These are phyloP conservation scores for Ctenosaura bakeri DNA, from an alignment of 2,797 vertebrate species.

Conservation along the genomic window DNA sequence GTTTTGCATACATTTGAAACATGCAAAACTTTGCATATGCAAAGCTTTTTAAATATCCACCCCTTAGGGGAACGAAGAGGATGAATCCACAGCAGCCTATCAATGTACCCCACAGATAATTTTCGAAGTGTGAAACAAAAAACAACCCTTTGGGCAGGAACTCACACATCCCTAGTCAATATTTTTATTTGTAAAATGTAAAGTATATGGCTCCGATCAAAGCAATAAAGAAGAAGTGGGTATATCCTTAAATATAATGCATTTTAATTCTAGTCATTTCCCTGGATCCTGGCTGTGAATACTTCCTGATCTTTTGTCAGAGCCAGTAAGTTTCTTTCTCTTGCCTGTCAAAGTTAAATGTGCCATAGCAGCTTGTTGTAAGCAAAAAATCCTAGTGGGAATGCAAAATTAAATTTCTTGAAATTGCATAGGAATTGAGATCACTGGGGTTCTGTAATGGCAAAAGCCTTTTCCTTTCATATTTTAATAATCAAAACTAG, in stretches of 20 bases:
- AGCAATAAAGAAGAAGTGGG: neutral
- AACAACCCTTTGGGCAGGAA: no score
- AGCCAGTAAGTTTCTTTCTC: neutral
- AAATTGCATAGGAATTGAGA: constrained; percentile 48
- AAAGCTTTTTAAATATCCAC: no score
- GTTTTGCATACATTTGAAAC: no score
- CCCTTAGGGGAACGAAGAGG: no score
- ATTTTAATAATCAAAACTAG: constrained; percentile 54
- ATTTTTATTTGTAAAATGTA: neutral
- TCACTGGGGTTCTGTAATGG: constrained; percentile 19
- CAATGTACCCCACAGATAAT: no score
- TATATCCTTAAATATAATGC: no score
- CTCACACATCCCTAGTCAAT: no score
- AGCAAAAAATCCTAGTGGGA: constrained; percentile 32
- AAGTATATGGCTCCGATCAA: neutral
- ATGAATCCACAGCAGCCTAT: no score
- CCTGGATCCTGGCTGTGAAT: neutral
- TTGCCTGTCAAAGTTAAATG: neutral
- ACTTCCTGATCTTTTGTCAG: neutral
- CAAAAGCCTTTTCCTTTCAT: constrained; percentile 1
- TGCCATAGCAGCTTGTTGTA: constrained; percentile 35
- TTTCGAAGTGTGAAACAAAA: no score
- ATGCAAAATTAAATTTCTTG: constrained; percentile 40
- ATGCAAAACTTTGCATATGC: no score
- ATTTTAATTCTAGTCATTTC: neutral